These are phyloP conservation scores for Microctonus hyperodae DNA, from an alignment of 2,888 invertebrate genomes.

Conservation along the genomic window DNA sequence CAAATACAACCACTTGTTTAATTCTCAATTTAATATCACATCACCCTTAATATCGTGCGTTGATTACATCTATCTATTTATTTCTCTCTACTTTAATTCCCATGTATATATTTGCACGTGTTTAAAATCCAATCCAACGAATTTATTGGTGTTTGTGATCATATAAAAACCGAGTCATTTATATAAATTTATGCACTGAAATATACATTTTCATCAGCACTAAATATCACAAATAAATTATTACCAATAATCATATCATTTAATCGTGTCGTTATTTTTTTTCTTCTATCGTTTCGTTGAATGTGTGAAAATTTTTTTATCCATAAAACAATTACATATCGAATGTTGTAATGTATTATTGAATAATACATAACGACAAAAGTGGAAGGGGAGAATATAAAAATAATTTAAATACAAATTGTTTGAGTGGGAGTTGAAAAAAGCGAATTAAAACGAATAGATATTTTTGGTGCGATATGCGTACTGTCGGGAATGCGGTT, in stretches of 20 bases:
- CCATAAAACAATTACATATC: background rate
- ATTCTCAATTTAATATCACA: constrained; percentile 15
- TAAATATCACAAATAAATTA: no score
- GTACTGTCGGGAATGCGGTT: constrained; percentile 38
- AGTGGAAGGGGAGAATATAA: background rate
- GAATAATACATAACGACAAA: background rate
- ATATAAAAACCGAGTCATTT: no score
- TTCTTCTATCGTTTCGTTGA: no score
- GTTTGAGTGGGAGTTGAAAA: background rate
- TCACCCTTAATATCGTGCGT: background rate
- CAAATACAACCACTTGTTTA: constrained; percentile 22
- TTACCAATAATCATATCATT: no score
- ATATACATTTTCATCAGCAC: no score
- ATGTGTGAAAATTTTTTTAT: no score
- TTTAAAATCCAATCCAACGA: constrained; percentile 3
- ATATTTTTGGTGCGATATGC: constrained; percentile 37
- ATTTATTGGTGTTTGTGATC: no score
- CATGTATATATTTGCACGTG: background rate
- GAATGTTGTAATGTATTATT: constrained; percentile 4
- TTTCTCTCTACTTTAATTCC: background rate
- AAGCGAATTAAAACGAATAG: background rate
- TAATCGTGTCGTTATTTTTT: no score
- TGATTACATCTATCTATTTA: background rate
- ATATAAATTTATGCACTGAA: no score
- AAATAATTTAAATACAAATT: background rate